phyloP scores from a whole-genome alignment of 1,140 invertebrate species.

The Megalonaias nervosa region DNA sequence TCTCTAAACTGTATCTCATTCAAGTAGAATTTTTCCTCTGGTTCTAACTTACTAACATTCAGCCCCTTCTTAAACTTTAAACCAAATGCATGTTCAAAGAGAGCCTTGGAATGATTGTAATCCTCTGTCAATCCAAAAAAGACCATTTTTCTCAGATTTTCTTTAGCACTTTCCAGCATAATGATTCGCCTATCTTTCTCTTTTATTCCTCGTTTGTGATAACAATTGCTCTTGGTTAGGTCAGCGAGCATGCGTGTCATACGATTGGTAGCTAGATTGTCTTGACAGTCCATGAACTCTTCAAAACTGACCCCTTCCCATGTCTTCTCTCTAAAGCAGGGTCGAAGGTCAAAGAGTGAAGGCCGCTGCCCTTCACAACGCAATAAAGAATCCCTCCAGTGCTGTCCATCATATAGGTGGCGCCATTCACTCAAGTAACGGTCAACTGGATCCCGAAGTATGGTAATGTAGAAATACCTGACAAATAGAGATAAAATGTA shows the following conservation, averaged over 20 bases:
- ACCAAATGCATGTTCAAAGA: constrained; percentile 97
- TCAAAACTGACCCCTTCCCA: constrained; percentile 79
- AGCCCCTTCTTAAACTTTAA: constrained; percentile 73
- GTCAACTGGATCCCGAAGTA: constrained; percentile 89
- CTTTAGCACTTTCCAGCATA: constrained; percentile 93
- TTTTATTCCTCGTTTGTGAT: constrained; percentile 85
- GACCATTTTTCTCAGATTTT: constrained; percentile 93
- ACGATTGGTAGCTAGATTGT: constrained; percentile 94
- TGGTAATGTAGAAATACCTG: constrained; percentile 95
- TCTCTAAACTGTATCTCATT: constrained; percentile 25
- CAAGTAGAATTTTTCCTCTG: not conserved
- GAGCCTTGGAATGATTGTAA: constrained; percentile 92
- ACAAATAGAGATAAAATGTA: constrained; percentile 3
- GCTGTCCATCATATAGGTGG: constrained; percentile 95
- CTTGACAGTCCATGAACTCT: constrained; percentile 88
- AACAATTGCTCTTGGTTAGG: constrained; percentile 92
- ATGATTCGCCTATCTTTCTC: constrained; percentile 79
- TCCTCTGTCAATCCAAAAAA: constrained; percentile 97
- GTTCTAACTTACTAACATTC: not conserved
- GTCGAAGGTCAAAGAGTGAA: constrained; percentile 75
- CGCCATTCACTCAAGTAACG: constrained; percentile 93
- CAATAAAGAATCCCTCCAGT: constrained; percentile 78
- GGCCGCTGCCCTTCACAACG: constrained; percentile 78
- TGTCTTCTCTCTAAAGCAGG: constrained; percentile 73
- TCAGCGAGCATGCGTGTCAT: constrained; percentile 95